Evolutionary conservation across 2,888 invertebrate species (phyloP).

Genomic region (Torymus auratus): DNA sequence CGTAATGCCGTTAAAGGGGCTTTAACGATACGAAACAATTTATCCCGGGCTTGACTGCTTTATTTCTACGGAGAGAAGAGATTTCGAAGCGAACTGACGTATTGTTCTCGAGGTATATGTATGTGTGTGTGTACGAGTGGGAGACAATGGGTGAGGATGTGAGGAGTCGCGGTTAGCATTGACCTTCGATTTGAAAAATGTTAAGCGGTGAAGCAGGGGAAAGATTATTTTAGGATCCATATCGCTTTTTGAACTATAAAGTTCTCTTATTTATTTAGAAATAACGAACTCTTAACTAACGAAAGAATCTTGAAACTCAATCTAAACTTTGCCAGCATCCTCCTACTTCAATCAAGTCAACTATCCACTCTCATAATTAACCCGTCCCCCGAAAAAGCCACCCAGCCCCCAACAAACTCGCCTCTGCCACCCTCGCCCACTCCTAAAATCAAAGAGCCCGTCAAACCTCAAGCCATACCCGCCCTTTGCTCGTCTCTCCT

Average conservation of each 20-base stretch:
- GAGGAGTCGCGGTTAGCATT: slow-evolving; percentile 12
- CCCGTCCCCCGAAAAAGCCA: too few relatives aligned
- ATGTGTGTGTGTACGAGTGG: neutral
- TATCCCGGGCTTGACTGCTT: slow-evolving; percentile 49
- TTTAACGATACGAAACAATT: slow-evolving; percentile 30
- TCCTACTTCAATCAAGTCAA: too few relatives aligned
- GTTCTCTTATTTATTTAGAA: too few relatives aligned
- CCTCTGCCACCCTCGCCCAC: too few relatives aligned
- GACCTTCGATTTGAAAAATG: slow-evolving; percentile 31
- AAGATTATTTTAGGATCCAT: neutral
- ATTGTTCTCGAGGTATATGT: slow-evolving; percentile 15
- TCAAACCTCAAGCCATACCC: too few relatives aligned
- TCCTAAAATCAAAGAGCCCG: too few relatives aligned
- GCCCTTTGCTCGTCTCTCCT: neutral
- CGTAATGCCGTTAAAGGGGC: slow-evolving; percentile 23
- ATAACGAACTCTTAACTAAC: too few relatives aligned
- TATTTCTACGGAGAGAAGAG: slow-evolving; percentile 7
- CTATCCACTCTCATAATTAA: too few relatives aligned
- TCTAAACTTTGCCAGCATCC: too few relatives aligned
- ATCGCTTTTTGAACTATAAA: too few relatives aligned
- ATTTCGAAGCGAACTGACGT: neutral
- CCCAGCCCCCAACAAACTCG: too few relatives aligned
- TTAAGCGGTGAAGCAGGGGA: neutral
- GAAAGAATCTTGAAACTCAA: too few relatives aligned
- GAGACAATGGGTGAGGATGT: slow-evolving; percentile 5